phyloP scores from a whole-genome alignment of 2,888 invertebrate species.

The Ormyrus thymus region DNA sequence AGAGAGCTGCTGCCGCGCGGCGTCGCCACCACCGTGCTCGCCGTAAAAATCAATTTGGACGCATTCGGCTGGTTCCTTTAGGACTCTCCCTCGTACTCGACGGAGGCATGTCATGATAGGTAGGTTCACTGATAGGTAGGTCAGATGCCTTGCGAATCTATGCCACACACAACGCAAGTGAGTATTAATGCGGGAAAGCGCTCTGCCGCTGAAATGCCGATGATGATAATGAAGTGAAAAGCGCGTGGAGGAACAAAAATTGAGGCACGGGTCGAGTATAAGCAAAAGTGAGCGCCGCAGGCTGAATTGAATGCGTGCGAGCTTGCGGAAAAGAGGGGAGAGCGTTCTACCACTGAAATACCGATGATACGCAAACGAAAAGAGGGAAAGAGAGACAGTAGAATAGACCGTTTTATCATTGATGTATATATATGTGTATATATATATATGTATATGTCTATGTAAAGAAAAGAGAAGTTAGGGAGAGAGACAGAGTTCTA shows the following conservation, averaged over 20 bases:
- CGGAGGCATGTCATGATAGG: conserved; percentile 36
- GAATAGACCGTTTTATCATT: conserved; percentile 17
- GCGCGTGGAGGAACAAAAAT: no score
- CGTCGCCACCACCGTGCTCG: conserved; percentile 69
- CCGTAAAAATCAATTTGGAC: conserved; percentile 75
- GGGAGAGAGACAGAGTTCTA: neutral
- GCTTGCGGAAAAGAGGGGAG: neutral
- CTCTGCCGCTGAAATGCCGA: no score
- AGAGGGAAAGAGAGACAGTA: neutral
- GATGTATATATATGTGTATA: conserved; percentile 14
- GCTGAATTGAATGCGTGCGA: no score
- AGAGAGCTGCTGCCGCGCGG: conserved; percentile 52
- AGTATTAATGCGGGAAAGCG: no score
- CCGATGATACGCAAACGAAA: conserved; percentile 16
- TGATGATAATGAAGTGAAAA: no score
- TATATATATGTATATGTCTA: conserved; percentile 7
- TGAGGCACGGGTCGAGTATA: no score
- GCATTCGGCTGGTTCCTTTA: conserved; percentile 50
- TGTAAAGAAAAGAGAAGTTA: conserved; percentile 1
- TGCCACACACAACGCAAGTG: no score
- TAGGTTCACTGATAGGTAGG: conserved; percentile 61
- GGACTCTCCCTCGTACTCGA: conserved; percentile 52
- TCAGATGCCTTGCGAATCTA: neutral
- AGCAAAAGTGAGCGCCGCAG: no score
- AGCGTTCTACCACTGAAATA: conserved; percentile 6